Base-by-base conservation (phyloP, 2,888 invertebrate genomes). In the Thereva nobilitata region DNA sequence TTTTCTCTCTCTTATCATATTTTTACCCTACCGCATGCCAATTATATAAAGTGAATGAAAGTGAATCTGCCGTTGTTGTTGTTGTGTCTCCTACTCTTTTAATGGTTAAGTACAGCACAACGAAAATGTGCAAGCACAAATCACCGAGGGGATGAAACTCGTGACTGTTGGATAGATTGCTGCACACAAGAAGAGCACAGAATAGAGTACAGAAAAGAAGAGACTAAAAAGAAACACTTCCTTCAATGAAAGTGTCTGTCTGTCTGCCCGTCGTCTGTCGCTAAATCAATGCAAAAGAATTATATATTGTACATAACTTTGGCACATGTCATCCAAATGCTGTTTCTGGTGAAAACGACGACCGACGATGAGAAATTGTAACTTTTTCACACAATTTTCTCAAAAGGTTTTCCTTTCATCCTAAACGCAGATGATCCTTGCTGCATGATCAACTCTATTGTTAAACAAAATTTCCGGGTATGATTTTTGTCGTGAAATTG, bases 311-410 rank as follows among this genome's bases (percentile, higher is more conserved):
- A 44, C 23, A 23, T 37, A 44, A 34, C 23, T 45, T 35, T 44
- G 44, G 42, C 56, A 56, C 45, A 56, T 56, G 56, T 56, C 56
- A 56, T 44, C 56, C 56, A 56, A 56, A 56, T 56, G 45, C 44
- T 42, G 10, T 4, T 47, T n/a, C 9, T 9, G 42, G 44, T 8
- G 35, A 42, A 34, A 8, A 23, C 2, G 23, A 2, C 23, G 23
- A 23, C 23, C 23, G 38, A 53, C 37, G 53, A 35, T 7, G 10
- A 35, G 44, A 9, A 44, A 8, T 44, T 38, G 53, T 53, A 38
- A 53, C 53, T 10, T 23, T 35, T 53, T 53, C 34, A 35, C 53
- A 53, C 37, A 38, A 53, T 35, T 7, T 6, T 34, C 38, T 37
- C 38, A 53, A 53, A 23, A 23, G 23, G 23, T 23, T 23, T n/a